Percentiles rank a stretch among this genome's conserved stretches.
Conservation (phyloP, 1,140 invertebrate species). For the Venustaconcha ellipsiformis region DNA sequence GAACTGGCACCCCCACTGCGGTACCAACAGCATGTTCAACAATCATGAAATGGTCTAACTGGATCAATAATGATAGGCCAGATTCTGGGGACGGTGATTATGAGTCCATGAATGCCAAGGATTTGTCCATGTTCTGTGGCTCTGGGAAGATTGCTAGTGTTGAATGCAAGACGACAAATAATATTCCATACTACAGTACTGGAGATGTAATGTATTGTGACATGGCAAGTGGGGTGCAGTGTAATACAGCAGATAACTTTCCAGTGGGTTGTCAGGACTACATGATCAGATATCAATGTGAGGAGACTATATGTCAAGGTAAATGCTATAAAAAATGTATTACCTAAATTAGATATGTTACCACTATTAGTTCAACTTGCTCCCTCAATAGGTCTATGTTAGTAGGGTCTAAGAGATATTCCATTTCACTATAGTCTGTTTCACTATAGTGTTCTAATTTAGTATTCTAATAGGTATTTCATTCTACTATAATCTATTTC, state of each 20-base stretch:
- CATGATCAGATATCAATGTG: constrained; percentile 18
- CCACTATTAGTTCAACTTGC: too few relatives aligned
- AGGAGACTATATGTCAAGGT: constrained; percentile 10
- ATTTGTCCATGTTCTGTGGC: constrained; percentile 31
- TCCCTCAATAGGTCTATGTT: too few relatives aligned
- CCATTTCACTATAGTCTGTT: too few relatives aligned
- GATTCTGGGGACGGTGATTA: constrained; percentile 25
- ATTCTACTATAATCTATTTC: too few relatives aligned
- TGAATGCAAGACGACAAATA: constrained; percentile 32
- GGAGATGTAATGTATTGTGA: constrained; percentile 32
- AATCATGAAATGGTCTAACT: constrained; percentile 25
- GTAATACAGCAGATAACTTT: constrained; percentile 11
- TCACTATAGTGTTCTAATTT: too few relatives aligned
- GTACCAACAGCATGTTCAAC: background rate
- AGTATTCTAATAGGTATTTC: too few relatives aligned
- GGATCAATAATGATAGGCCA: constrained; percentile 35
- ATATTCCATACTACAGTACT: constrained; percentile 31
- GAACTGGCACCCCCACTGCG: constrained; percentile 9
- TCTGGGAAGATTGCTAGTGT: constrained; percentile 20
- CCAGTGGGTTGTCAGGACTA: constrained; percentile 21
- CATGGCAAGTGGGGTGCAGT: constrained; percentile 14
- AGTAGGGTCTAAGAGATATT: too few relatives aligned
- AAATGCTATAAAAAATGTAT: background rate
- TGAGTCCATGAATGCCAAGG: constrained; percentile 29
- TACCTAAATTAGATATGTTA: too few relatives aligned